These are phyloP conservation scores for Halichoerus grypus DNA, from an alignment of 2,113 vertebrate genomes.

Conservation along the genomic window DNA sequence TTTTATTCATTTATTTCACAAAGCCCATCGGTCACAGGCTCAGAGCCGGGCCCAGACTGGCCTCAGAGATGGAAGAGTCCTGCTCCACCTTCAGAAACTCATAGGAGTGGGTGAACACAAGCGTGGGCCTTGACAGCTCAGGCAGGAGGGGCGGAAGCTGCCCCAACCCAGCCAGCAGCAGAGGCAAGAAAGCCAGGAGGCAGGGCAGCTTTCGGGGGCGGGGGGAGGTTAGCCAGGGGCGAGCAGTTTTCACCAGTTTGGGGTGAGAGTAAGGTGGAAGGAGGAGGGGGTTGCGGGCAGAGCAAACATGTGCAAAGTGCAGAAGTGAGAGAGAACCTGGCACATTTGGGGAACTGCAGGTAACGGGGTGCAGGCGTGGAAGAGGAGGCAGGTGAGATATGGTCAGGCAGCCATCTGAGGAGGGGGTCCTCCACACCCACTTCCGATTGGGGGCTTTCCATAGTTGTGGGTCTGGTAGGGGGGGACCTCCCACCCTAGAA, in stretches of 20 bases:
- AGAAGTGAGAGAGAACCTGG: neutral
- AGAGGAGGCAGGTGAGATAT: neutral
- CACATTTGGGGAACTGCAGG: accelerated
- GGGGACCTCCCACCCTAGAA: neutral
- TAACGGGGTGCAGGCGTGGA: accelerated
- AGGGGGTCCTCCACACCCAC: neutral
- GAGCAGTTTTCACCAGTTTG: neutral
- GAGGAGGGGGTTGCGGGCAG: neutral
- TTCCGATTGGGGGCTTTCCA: neutral
- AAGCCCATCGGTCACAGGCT: neutral
- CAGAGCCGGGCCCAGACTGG: neutral
- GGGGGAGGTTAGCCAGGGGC: neutral
- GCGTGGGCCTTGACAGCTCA: neutral
- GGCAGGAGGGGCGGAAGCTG: neutral
- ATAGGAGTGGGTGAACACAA: too few relatives aligned
- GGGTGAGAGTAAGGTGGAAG: neutral
- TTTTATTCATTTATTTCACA: neutral
- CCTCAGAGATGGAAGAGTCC: neutral
- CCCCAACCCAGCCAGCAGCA: neutral
- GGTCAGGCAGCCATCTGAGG: too few relatives aligned
- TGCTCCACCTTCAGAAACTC: neutral
- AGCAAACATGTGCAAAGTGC: neutral
- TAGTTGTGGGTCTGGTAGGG: neutral
- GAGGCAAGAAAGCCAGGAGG: neutral
- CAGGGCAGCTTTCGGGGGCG: neutral